These are phyloP conservation scores for Drosophila gunungcola DNA, from an alignment of 1,140 invertebrate species.

Conservation along the genomic window DNA sequence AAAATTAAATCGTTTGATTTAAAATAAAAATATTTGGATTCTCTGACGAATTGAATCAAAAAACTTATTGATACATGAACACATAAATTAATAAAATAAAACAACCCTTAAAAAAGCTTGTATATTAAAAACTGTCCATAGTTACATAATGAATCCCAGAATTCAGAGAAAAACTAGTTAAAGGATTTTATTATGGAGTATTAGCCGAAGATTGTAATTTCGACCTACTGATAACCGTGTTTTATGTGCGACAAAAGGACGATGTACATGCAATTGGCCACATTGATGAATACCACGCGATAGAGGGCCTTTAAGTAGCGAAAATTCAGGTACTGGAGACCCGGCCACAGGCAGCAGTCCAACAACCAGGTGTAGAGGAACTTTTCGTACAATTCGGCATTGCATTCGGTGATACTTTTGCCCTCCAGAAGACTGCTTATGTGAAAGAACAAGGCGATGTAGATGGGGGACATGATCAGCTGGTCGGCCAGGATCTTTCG, in stretches of 20 bases:
- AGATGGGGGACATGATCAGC: conserved; percentile 39
- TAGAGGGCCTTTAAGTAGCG: conserved; percentile 14
- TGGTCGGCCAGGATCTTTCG: conserved; percentile 32
- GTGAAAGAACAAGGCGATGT: conserved; percentile 30
- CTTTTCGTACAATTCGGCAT: conserved; percentile 19
- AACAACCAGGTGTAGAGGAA: conserved; percentile 29
- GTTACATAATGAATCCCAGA: too few species aligned
- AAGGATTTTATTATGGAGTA: too few species aligned
- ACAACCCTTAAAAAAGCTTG: too few species aligned
- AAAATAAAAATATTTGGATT: too few species aligned
- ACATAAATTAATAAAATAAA: too few species aligned
- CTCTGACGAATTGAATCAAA: too few species aligned
- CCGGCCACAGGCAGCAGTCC: conserved; percentile 30
- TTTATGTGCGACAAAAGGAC: conserved; percentile 40
- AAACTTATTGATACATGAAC: too few species aligned
- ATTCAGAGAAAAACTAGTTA: too few species aligned
- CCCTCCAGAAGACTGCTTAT: conserved; percentile 32
- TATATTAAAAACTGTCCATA: too few species aligned
- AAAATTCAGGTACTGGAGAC: conserved; percentile 37
- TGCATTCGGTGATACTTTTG: neutral
- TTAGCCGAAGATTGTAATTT: too few species aligned
- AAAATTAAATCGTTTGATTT: too few species aligned
- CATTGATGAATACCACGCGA: conserved; percentile 27
- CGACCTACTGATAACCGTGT: neutral
- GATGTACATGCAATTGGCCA: conserved; percentile 29